These are phyloP conservation scores for Drosophila pandora DNA, from an alignment of 1,140 invertebrate species.

Conservation along the genomic window DNA sequence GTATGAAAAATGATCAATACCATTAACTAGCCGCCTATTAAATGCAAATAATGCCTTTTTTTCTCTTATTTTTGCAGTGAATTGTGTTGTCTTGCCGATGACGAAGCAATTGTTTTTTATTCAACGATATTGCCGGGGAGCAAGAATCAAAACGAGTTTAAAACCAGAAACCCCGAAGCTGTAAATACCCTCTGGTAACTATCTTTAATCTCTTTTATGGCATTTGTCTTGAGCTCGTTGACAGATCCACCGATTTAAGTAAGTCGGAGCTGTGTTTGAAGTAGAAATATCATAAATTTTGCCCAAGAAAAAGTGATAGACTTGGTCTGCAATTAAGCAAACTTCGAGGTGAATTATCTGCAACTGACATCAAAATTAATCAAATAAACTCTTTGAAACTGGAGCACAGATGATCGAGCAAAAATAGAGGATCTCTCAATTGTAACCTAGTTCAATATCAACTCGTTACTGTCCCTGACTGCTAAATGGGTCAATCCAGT, in stretches of 20 bases:
- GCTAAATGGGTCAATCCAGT: constrained; percentile 38
- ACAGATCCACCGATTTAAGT: not conserved
- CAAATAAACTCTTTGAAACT: constrained; percentile 23
- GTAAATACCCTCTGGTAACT: constrained; percentile 5
- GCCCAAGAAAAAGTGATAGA: not conserved
- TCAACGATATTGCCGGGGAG: not conserved
- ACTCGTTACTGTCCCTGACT: constrained; percentile 15
- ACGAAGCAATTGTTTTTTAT: constrained; percentile 36
- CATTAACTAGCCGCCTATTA: constrained; percentile 36
- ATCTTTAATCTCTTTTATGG: not conserved
- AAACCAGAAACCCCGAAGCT: not conserved
- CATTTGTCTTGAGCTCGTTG: not conserved
- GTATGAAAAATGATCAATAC: constrained; percentile 36
- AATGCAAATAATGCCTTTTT: constrained; percentile 57
- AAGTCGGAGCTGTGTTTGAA: not conserved
- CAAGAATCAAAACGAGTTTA: not conserved
- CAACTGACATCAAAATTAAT: constrained; percentile 3
- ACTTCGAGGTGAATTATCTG: not conserved
- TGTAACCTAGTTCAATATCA: constrained; percentile 15
- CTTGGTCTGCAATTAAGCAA: not conserved
- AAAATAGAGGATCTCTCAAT: not conserved
- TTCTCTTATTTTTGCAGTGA: constrained; percentile 1
- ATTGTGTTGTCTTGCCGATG: constrained; percentile 13
- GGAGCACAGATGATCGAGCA: constrained; percentile 11
- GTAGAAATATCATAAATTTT: not conserved